These are phyloP conservation scores for Nemoura dubitans DNA, from an alignment of 2,888 invertebrate genomes.

Conservation along the genomic window DNA sequence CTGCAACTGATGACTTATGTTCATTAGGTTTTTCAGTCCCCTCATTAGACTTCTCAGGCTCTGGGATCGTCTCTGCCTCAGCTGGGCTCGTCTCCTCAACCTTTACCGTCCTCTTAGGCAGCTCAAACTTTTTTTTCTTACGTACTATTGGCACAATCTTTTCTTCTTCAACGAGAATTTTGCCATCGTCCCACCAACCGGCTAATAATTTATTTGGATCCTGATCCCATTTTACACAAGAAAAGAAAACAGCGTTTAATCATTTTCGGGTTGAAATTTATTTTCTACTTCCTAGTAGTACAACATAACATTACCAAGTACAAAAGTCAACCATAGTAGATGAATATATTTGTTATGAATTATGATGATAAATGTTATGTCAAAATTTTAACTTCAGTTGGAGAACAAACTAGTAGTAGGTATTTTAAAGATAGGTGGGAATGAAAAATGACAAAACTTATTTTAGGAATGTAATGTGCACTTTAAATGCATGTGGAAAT, in stretches of 20 bases:
- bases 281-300: not conserved
- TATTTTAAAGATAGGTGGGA: not conserved
- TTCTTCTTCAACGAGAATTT: constrained; percentile 47
- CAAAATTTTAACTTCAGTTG: too few relatives aligned
- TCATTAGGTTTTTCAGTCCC: not conserved
- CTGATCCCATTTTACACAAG: constrained; percentile 31
- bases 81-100: constrained; percentile 12
- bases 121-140: constrained; percentile 38
- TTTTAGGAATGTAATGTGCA: constrained; percentile 17
- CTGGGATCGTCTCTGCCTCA: not conserved
- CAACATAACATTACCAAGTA: not conserved
- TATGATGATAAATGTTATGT: too few relatives aligned
- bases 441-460: not conserved
- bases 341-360: not conserved
- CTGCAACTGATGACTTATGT: not conserved
- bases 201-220: constrained; percentile 50
- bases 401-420: not conserved
- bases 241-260: constrained; percentile 34
- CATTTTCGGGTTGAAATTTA: not conserved
- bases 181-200: constrained; percentile 55
- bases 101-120: not conserved
- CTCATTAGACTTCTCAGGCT: not conserved
- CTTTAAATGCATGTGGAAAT: constrained; percentile 47
- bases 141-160: constrained; percentile 24
- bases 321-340: not conserved